Conservation (phyloP, 2,888 invertebrate species). For the Meteorus colon region DNA sequence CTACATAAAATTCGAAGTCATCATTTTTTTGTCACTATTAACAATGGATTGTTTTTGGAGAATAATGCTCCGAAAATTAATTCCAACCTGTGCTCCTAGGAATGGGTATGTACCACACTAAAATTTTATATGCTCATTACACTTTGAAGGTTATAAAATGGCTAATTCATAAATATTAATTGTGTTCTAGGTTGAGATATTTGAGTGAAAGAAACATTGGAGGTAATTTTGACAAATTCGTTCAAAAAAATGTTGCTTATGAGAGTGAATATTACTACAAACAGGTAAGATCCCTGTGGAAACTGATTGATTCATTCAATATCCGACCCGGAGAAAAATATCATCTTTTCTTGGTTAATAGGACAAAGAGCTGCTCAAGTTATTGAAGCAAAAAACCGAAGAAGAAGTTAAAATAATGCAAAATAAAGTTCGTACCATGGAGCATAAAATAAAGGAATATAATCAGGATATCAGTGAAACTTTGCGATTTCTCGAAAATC, state of each 20-base stretch:
- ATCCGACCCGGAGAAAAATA: no score
- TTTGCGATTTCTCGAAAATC: slow-evolving; percentile 58
- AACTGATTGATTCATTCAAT: not conserved
- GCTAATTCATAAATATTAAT: not conserved
- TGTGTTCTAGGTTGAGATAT: slow-evolving; percentile 31
- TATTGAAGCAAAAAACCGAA: slow-evolving; percentile 59
- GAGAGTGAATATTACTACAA: slow-evolving; percentile 62
- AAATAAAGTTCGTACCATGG: slow-evolving; percentile 58
- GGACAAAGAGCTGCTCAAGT: slow-evolving; percentile 58
- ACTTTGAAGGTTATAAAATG: not conserved
- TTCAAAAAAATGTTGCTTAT: slow-evolving; percentile 53
- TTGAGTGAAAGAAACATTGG: slow-evolving; percentile 50
- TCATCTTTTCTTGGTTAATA: slow-evolving; percentile 24
- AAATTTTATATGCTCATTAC: not conserved
- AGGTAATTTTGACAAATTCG: slow-evolving; percentile 49
- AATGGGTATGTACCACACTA: slow-evolving; percentile 14
- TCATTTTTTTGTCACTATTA: not conserved
- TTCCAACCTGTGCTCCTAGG: not conserved
- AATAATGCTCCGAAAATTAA: slow-evolving; percentile 24
- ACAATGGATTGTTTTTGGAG: slow-evolving; percentile 4
- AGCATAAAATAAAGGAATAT: slow-evolving; percentile 60
- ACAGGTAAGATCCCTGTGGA: slow-evolving; percentile 53
- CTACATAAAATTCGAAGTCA: not conserved
- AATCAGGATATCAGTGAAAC: slow-evolving; percentile 62
- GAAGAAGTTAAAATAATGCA: slow-evolving; percentile 61